These are phyloP conservation scores for Trialeurodes vaporariorum DNA, from an alignment of 1,140 invertebrate species.

Conservation along the genomic window DNA sequence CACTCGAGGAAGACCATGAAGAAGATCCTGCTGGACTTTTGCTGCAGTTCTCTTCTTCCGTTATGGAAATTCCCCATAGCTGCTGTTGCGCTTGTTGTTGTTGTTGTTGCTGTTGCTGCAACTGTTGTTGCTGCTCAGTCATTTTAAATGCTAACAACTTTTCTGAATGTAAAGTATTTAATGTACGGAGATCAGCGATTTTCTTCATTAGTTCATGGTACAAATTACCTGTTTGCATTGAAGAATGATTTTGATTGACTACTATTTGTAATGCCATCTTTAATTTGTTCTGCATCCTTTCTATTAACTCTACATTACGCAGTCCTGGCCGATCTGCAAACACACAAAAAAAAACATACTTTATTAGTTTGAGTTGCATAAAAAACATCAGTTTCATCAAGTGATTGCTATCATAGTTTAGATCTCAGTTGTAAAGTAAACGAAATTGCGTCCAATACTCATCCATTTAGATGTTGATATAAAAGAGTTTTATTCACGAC, in stretches of 20 bases:
- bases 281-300: constrained; percentile 81
- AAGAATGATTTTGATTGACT: constrained; percentile 71
- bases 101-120: constrained; percentile 33
- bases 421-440: no score
- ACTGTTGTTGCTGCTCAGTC: constrained; percentile 71
- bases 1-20: constrained; percentile 55
- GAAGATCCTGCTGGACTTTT: constrained; percentile 43
- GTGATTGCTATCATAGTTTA: neutral
- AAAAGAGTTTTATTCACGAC: neutral
- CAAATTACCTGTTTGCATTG: constrained; percentile 51
- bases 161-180: constrained; percentile 92
- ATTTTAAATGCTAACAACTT: constrained; percentile 86
- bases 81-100: constrained; percentile 17
- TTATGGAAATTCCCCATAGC: constrained; percentile 21
- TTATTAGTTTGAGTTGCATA: constrained; percentile 11
- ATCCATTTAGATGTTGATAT: neutral
- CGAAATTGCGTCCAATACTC: neutral
- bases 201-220: constrained; percentile 82
- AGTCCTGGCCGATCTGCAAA: constrained; percentile 74
- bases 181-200: constrained; percentile 83
- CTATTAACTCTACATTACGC: constrained; percentile 80
- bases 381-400: neutral
- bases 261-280: constrained; percentile 76
- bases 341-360: constrained; percentile 16
- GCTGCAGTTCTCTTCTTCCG: constrained; percentile 45